A percentile compares a stretch with the other conserved stretches of the same genome.
phyloP scores from a whole-genome alignment of 1,140 invertebrate species.

The Drosophila prosaltans region DNA sequence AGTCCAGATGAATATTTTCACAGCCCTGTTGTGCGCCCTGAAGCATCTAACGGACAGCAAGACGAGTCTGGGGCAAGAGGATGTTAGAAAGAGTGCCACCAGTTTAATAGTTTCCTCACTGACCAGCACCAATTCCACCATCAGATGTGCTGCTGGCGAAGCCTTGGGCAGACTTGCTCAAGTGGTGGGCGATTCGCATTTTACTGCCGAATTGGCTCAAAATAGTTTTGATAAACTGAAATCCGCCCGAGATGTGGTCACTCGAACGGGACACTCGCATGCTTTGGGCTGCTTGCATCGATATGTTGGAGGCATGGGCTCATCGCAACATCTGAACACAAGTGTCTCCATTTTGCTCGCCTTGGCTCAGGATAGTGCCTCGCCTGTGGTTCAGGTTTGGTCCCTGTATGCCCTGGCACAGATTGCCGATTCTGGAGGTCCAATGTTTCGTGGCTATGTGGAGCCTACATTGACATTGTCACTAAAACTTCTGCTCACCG shows the following conservation, averaged over 20 bases:
- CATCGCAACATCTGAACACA: conserved; percentile 95
- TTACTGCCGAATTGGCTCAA: conserved; percentile 95
- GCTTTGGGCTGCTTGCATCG: conserved; percentile 96
- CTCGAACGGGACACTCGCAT: conserved; percentile 95
- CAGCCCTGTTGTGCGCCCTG: conserved; percentile 94
- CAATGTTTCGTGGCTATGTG: conserved; percentile 98
- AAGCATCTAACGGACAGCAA: conserved; percentile 95
- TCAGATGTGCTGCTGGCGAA: conserved; percentile 94
- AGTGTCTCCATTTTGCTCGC: conserved; percentile 97
- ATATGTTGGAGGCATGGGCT: conserved; percentile 95
- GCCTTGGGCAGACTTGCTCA: conserved; percentile 95
- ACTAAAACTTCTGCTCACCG: conserved; percentile 93
- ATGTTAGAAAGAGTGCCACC: conserved; percentile 93
- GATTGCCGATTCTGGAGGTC: conserved; percentile 98
- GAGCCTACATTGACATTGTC: conserved; percentile 95
- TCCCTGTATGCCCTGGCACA: conserved; percentile 96
- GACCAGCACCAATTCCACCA: conserved; percentile 92
- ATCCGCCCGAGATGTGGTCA: conserved; percentile 93
- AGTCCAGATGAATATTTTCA: conserved; percentile 98
- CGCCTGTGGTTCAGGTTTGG: conserved; percentile 91
- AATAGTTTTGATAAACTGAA: conserved; percentile 95
- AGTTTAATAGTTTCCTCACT: conserved; percentile 91
- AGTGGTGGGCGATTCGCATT: conserved; percentile 92
- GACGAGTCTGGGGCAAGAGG: conserved; percentile 93
- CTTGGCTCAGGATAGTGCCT: conserved; percentile 93